These are phyloP conservation scores for Phengaris alcon DNA, from an alignment of 2,888 invertebrate species.

Conservation along the genomic window DNA sequence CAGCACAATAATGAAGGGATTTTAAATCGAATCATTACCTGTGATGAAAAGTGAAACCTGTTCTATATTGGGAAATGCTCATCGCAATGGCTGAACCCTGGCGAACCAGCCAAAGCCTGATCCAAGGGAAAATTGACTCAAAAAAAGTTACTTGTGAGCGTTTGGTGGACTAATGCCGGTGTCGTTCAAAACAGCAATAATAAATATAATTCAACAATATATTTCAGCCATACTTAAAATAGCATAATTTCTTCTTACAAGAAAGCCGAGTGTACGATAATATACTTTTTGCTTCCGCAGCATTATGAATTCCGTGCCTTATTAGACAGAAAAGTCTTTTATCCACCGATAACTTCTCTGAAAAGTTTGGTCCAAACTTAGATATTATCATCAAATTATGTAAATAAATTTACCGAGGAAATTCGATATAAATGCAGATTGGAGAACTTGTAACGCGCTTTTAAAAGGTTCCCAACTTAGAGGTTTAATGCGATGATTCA, in stretches of 20 bases:
- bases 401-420: not conserved
- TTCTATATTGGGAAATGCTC: too few relatives aligned
- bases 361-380: slow-evolving; percentile 9
- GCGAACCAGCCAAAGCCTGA: too few relatives aligned
- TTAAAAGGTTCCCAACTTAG: not conserved
- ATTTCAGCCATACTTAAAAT: not conserved
- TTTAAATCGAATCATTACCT: too few relatives aligned
- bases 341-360: slow-evolving; percentile 1
- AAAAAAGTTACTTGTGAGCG: too few relatives aligned
- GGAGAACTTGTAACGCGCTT: slow-evolving; percentile 7
- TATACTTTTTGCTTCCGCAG: not conserved
- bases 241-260: not conserved
- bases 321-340: slow-evolving; percentile 7
- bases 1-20: too few relatives aligned
- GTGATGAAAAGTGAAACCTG: too few relatives aligned
- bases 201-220: too few relatives aligned
- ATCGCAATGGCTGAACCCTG: too few relatives aligned
- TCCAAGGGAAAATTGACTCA: too few relatives aligned
- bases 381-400: slow-evolving; percentile 6
- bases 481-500: not conserved
- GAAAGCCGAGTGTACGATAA: not conserved
- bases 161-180: too few relatives aligned
- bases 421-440: slow-evolving; percentile 13
- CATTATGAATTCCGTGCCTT: not conserved
- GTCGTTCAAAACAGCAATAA: too few relatives aligned